Conservation (phyloP, 2,113 vertebrate species). For the Potamarius usumacintae region DNA sequence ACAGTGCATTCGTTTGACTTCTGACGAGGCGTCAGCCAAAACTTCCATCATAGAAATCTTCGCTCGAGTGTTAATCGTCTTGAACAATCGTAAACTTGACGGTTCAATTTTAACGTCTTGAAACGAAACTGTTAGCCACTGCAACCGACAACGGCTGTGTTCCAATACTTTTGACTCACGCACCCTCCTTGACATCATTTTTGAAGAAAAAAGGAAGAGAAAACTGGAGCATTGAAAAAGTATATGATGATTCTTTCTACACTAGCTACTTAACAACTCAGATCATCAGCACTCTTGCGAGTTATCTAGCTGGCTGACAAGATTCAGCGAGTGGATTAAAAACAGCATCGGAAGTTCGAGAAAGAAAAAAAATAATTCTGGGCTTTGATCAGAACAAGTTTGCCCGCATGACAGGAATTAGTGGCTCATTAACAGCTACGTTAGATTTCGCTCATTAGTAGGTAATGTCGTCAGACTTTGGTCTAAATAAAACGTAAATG, state of each 20-base stretch:
- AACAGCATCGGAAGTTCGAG: neutral
- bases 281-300: neutral
- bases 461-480: neutral
- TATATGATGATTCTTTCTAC: neutral
- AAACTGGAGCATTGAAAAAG: neutral
- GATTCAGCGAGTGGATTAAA: neutral
- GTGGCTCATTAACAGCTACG: neutral
- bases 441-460: neutral
- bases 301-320: neutral
- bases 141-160: neutral
- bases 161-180: neutral
- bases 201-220: neutral
- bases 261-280: neutral
- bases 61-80: constrained; percentile 36
- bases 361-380: neutral
- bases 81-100: constrained; percentile 20
- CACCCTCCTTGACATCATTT: neutral
- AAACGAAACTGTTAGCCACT: neutral
- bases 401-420: neutral
- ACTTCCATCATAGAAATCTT: neutral
- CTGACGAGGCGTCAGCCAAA: constrained; percentile 15
- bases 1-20: constrained; percentile 58
- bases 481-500: neutral
- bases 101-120: neutral
- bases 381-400: neutral